Percentiles rank a stretch among this genome's conserved stretches.
These are phyloP conservation scores for Heliconius charithonia DNA, from an alignment of 2,888 invertebrate species.

Conservation along the genomic window DNA sequence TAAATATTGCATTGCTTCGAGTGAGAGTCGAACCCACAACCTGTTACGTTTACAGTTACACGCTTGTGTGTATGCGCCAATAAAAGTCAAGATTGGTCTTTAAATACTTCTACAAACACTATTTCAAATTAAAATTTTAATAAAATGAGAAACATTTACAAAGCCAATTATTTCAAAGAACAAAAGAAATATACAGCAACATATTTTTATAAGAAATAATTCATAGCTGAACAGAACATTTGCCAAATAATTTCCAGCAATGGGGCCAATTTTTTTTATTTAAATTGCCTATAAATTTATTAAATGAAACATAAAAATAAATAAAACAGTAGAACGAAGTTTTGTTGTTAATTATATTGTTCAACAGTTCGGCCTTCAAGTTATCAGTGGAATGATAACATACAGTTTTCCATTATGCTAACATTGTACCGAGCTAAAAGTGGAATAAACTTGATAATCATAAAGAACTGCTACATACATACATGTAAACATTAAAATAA, in stretches of 20 bases:
- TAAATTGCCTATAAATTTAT: neutral
- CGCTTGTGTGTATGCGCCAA: too few relatives aligned
- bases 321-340: neutral
- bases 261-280: neutral
- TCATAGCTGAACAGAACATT: neutral
- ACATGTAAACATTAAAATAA: conserved; percentile 38
- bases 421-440: conserved; percentile 36
- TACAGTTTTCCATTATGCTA: conserved; percentile 35
- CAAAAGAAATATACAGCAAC: neutral
- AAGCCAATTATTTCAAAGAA: neutral
- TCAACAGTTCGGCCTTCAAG: conserved; percentile 35
- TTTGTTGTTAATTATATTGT: conserved; percentile 18
- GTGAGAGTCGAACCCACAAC: too few relatives aligned
- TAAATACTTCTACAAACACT: too few relatives aligned
- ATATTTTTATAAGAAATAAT: neutral
- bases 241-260: neutral
- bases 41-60: too few relatives aligned
- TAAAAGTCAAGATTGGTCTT: too few relatives aligned
- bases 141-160: too few relatives aligned
- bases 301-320: too few relatives aligned
- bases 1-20: too few relatives aligned
- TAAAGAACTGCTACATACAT: conserved; percentile 37
- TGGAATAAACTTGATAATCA: conserved; percentile 45
- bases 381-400: conserved; percentile 38
- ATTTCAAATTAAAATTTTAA: too few relatives aligned